Base-by-base conservation (phyloP, 2,888 invertebrate genomes). In the Fragum sueziense region DNA sequence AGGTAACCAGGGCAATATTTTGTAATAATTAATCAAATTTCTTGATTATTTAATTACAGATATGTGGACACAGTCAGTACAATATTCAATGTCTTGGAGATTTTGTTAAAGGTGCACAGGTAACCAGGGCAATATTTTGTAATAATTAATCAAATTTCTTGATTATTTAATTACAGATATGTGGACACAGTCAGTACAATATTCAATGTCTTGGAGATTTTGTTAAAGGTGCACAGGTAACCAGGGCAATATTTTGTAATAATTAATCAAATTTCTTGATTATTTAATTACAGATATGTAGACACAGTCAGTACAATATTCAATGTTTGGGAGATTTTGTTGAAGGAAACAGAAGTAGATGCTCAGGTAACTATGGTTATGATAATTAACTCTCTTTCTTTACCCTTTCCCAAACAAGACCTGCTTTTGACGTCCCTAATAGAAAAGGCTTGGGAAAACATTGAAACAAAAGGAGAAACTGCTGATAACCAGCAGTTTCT, bases 141-240 rank as follows among this genome's bases (percentile, higher is more conserved):
- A n/a, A n/a, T n/a, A n/a, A n/a, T n/a, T n/a, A n/a, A n/a, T n/a
- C n/a, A n/a, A n/a, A n/a, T n/a, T n/a, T n/a, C n/a, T n/a, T n/a
- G n/a, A 11, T 41, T 17, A 9, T 25, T 22, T 25, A 22, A 25
- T 62, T 81, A 25, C 85, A 90, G 90, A 68, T 84, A 87, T 25
- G 84, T 87, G 1, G 89, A 90, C 61, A 88, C 87, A 11, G 87
- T 89, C 0, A 89, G 87, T 74, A 87, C 90, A 14, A 88, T 92
- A 65, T 86, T 85, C 79, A 87, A 80, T 70, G 91, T 90, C 17
- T 92, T 91, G 92, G 92, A 92, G 74, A 83, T 86, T 34, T 80
- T 92, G 17, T 80, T 92, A 20, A 87, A 89, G 57, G 91, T 77
- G 91, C 90, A 2, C 91, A 91, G 90, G 91, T 92, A 84, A 78